A percentile compares a stretch with the other conserved stretches of the same genome.
These are phyloP conservation scores for Incurvaria masculella DNA, from an alignment of 2,888 invertebrate genomes.

Conservation along the genomic window DNA sequence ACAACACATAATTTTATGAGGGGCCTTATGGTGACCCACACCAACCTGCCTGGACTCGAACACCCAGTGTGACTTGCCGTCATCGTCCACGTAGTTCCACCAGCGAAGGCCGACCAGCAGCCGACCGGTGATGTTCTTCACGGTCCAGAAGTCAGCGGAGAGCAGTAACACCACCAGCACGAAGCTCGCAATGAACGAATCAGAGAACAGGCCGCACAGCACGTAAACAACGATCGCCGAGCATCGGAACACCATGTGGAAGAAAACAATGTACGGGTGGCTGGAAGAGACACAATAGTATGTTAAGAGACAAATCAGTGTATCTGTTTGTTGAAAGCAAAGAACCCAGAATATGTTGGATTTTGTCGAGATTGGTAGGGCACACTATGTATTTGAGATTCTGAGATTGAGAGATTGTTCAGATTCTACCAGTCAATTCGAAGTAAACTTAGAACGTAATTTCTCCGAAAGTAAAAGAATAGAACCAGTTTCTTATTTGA, in stretches of 20 bases:
- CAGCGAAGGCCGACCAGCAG: conserved; percentile 94
- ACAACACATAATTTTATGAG: no score
- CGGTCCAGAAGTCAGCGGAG: conserved; percentile 99
- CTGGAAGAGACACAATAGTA: conserved; percentile 52
- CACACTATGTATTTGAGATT: no score
- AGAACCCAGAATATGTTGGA: no score
- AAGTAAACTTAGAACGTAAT: no score
- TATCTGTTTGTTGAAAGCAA: no score
- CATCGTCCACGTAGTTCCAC: conserved; percentile 99
- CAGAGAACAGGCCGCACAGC: conserved; percentile 85
- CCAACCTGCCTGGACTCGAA: conserved; percentile 90
- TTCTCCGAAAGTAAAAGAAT: no score
- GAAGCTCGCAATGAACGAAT: conserved; percentile 95
- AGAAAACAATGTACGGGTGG: conserved; percentile 90
- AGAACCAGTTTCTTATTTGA: no score
- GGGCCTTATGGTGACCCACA: no score
- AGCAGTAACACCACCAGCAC: conserved; percentile 85
- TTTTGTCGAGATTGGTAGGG: no score
- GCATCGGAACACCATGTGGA: conserved; percentile 86
- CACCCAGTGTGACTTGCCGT: conserved; percentile 97
- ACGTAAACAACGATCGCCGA: conserved; percentile 84
- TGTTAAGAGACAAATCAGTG: no score
- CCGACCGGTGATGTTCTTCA: conserved; percentile 95
- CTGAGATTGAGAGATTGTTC: no score
- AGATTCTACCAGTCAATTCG: no score